Conservation (phyloP, 64 coral and sea anemone species). For the Platygyra sinensis region DNA sequence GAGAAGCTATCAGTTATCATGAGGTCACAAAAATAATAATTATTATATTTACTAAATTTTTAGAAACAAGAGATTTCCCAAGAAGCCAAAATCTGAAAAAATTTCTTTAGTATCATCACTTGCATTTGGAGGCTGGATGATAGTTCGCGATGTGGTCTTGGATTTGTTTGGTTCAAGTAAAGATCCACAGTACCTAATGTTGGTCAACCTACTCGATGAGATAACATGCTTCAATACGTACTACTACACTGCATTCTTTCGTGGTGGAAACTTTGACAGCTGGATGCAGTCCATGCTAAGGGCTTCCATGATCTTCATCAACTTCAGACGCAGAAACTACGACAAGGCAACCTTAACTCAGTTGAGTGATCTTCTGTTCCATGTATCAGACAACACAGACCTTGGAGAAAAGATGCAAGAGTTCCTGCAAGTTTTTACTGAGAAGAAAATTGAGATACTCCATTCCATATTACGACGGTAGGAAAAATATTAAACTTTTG, state of each 20-base stretch:
- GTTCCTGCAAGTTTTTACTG: slow-evolving; percentile 1
- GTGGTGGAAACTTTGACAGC: slow-evolving; percentile 24
- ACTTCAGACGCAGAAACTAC: slow-evolving; percentile 47
- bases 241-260: slow-evolving; percentile 29
- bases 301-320: slow-evolving; percentile 51
- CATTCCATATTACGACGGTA: slow-evolving; percentile 59
- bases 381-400: slow-evolving; percentile 16
- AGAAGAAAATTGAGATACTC: slow-evolving; percentile 48
- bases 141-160: slow-evolving; percentile 34
- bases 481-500: neutral
- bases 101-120: slow-evolving; percentile 36
- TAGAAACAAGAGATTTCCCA: neutral
- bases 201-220: neutral
- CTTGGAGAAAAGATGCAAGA: neutral
- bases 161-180: slow-evolving; percentile 40
- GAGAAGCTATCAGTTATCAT: too few species aligned
- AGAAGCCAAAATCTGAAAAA: slow-evolving; percentile 26
- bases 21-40: too few species aligned
- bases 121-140: slow-evolving; percentile 36
- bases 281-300: slow-evolving; percentile 41
- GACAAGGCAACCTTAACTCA: slow-evolving; percentile 64
- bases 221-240: slow-evolving; percentile 11
- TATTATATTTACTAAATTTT: neutral
- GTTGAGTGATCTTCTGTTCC: slow-evolving; percentile 50
- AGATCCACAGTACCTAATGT: slow-evolving; percentile 33